phyloP scores from a whole-genome alignment of 2,113 vertebrate genomes.

The Dipodomys ordii region DNA sequence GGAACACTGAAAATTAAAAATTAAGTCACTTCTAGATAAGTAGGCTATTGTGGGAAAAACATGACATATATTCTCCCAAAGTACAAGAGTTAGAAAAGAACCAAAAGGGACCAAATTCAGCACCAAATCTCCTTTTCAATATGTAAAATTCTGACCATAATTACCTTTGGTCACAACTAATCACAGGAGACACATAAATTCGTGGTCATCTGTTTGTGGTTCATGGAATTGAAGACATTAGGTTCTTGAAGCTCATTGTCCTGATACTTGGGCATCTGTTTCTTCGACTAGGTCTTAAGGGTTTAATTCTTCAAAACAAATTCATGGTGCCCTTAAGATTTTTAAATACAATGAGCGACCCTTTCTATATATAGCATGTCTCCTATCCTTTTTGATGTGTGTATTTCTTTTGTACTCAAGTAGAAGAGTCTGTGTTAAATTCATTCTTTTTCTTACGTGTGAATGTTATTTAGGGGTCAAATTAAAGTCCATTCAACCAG shows the following conservation, averaged over 20 bases:
- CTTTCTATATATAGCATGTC: not conserved
- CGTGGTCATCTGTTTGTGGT: not conserved
- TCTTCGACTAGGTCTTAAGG: not conserved
- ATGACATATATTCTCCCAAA: not conserved
- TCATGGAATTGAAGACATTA: not conserved
- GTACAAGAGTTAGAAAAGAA: not conserved
- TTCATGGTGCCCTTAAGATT: not conserved
- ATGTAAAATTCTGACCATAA: not conserved
- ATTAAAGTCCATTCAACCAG: conserved; percentile 40
- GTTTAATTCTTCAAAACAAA: conserved; percentile 39
- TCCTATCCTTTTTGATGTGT: conserved; percentile 20
- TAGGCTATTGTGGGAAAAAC: not conserved
- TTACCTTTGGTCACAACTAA: not conserved
- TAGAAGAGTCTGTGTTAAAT: conserved; percentile 44
- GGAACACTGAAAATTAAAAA: conserved; percentile 2
- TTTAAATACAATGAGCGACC: conserved; percentile 1
- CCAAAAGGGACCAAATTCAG: not conserved
- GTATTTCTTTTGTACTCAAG: conserved; percentile 62
- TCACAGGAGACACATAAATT: not conserved
- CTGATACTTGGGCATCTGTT: not conserved
- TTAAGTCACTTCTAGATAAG: not conserved
- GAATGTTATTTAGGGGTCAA: conserved; percentile 71
- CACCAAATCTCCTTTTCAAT: not conserved
- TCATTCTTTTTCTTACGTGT: conserved; percentile 49
- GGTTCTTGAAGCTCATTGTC: not conserved